phyloP scores from a whole-genome alignment of 2,113 vertebrate species.

The Mixornis gularis region DNA sequence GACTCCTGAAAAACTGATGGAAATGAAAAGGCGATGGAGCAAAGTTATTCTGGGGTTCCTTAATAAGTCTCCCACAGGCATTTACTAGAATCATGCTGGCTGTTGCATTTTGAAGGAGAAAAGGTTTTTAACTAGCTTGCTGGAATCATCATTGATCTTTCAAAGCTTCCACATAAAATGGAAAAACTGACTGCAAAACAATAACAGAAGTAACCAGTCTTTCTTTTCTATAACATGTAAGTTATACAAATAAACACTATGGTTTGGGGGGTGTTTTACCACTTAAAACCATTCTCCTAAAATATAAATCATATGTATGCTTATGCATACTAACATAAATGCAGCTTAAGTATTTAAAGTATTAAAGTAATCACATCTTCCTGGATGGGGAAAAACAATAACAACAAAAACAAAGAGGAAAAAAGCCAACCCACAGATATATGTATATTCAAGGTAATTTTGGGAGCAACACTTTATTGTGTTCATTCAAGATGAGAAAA shows the following conservation, averaged over 20 bases:
- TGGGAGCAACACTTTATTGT: background rate
- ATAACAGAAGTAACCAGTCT: background rate
- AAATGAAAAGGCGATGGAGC: background rate
- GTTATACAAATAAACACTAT: background rate
- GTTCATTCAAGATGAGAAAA: background rate
- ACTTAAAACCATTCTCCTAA: background rate
- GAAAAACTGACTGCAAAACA: background rate
- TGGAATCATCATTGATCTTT: background rate
- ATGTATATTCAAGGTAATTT: background rate
- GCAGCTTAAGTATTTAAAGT: background rate
- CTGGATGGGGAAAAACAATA: background rate
- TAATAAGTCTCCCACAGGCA: background rate
- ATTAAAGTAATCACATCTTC: background rate
- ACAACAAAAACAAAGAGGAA: background rate
- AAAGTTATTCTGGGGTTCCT: conserved; percentile 1
- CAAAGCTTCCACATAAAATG: background rate
- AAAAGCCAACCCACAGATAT: background rate
- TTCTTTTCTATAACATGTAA: background rate
- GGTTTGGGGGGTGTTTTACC: background rate
- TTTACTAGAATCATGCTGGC: conserved; percentile 32
- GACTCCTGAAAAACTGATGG: background rate
- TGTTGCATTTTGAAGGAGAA: conserved; percentile 30
- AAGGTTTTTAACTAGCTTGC: background rate
- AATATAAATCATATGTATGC: background rate
- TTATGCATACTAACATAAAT: background rate